Evolutionary conservation across 2,888 invertebrate genomes (phyloP), one percentile per base, ranked within the genome.

Genomic region (Leptopterna dolabrata): DNA sequence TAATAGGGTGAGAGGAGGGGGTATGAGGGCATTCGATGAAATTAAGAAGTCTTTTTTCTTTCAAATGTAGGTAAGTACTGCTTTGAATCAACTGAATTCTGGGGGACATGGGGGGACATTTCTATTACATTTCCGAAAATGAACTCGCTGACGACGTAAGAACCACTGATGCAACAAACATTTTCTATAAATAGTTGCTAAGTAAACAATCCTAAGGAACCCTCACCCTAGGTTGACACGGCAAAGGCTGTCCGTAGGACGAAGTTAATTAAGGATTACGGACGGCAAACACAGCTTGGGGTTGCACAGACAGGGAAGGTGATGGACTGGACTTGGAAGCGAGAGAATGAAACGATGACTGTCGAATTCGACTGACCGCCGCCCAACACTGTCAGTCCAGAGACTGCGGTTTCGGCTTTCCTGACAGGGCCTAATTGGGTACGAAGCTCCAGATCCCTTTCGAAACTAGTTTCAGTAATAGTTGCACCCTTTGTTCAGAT

Each of bases 381-480:
- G 73, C 30, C 73, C 73, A 16, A 16, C 30, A 14, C 16, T 30
- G 9, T 36, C 73, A 36, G 73, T 24, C 63, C 63, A 24, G 63
- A 63, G 73, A 55, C 41, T 73, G 51, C 81, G 51, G 81, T 81
- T 55, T 81, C 55, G 36, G 36, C 41, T 41, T 73, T 73, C 73
- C 73, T 41, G 73, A 36, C 71, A 24, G 63, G 63, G 71, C 30
- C 83, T 83, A 83, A 83, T 83, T 83, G 83, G 83, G 19, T 63
- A 47, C 83, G 27, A 83, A 81, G 83, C 83, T 63, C 27, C 41
- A 43, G 83, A 83, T 83, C 83, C 83, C 83, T 70, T 51, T 70
- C 36, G 63, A 29, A 83, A 83, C 83, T 83, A 83, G 83, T 47
- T 83, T 83, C 83, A 47, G 83, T 83, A 83, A 83, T 83, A 83